These are phyloP conservation scores for Bedellia somnulentella DNA, from an alignment of 2,888 invertebrate genomes.

Conservation along the genomic window DNA sequence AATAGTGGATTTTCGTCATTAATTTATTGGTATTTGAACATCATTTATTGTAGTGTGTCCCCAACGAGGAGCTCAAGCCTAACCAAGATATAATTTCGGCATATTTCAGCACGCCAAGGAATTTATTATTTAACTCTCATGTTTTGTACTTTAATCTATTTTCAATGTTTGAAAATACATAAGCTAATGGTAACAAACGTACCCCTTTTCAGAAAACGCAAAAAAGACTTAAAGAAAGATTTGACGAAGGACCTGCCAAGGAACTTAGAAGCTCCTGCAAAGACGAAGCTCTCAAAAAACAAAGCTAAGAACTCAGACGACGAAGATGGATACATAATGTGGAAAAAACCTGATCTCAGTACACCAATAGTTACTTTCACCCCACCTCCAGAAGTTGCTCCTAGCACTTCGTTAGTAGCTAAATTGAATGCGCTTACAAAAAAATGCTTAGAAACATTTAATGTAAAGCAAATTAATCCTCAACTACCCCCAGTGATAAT, in stretches of 20 bases:
- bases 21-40: too few relatives aligned
- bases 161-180: too few relatives aligned
- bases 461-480: slow-evolving; percentile 34
- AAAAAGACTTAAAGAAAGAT: too few relatives aligned
- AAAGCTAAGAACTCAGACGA: slow-evolving; percentile 52
- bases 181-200: neutral
- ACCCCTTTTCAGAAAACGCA: slow-evolving; percentile 42
- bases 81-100: too few relatives aligned
- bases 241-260: slow-evolving; percentile 33
- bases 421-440: slow-evolving; percentile 32
- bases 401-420: slow-evolving; percentile 27
- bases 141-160: too few relatives aligned
- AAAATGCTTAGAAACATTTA: slow-evolving; percentile 37
- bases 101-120: too few relatives aligned
- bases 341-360: slow-evolving; percentile 40
- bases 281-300: slow-evolving; percentile 30
- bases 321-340: slow-evolving; percentile 45
- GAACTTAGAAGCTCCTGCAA: slow-evolving; percentile 23
- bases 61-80: too few relatives aligned
- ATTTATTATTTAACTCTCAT: too few relatives aligned
- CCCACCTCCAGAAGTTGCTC: slow-evolving; percentile 36
- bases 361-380: slow-evolving; percentile 48
- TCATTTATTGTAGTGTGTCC: too few relatives aligned
- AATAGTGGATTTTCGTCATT: too few relatives aligned
- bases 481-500: slow-evolving; percentile 21